These are phyloP conservation scores for Clivina fossor DNA, from an alignment of 2,888 invertebrate genomes.

Conservation along the genomic window DNA sequence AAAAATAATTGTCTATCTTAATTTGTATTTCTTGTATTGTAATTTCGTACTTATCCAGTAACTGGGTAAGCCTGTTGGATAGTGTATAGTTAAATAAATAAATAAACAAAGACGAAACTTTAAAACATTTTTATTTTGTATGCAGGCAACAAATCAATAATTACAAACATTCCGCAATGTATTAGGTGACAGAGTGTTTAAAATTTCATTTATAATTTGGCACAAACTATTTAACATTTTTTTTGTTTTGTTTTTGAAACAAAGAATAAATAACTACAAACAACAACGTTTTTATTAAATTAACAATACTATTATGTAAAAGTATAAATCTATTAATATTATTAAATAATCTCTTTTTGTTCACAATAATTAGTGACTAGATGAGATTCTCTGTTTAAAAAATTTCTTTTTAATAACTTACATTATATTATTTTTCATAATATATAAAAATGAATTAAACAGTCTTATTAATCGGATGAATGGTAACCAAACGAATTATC, in stretches of 20 bases:
- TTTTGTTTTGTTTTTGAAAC: conserved; percentile 4
- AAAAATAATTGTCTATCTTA: too few relatives aligned
- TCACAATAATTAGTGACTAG: conserved; percentile 28
- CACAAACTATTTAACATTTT: conserved; percentile 20
- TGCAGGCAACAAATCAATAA: conserved; percentile 15
- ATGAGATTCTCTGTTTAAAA: conserved; percentile 22
- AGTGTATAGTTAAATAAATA: too few relatives aligned
- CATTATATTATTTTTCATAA: too few relatives aligned
- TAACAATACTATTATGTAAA: conserved; percentile 31
- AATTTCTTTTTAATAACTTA: conserved; percentile 17
- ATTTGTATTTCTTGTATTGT: too few relatives aligned
- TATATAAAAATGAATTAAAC: conserved; percentile 7
- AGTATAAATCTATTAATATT: conserved; percentile 23
- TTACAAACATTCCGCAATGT: conserved; percentile 25
- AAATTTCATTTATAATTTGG: conserved; percentile 20
- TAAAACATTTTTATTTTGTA: conserved; percentile 19
- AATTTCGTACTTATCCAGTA: too few relatives aligned
- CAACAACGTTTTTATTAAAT: conserved; percentile 12
- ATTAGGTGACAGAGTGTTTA: conserved; percentile 16
- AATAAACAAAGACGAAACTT: too few relatives aligned
- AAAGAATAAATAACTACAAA: conserved; percentile 16
- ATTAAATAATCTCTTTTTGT: conserved; percentile 4
- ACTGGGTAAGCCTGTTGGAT: too few relatives aligned
- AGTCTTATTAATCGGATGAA: conserved; percentile 25
- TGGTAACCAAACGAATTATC: conserved; percentile 50